A percentile compares a stretch with the other conserved stretches of the same genome.
These are phyloP conservation scores for Hipparchia sbordonii DNA, from an alignment of 2,888 invertebrate genomes.

Conservation along the genomic window DNA sequence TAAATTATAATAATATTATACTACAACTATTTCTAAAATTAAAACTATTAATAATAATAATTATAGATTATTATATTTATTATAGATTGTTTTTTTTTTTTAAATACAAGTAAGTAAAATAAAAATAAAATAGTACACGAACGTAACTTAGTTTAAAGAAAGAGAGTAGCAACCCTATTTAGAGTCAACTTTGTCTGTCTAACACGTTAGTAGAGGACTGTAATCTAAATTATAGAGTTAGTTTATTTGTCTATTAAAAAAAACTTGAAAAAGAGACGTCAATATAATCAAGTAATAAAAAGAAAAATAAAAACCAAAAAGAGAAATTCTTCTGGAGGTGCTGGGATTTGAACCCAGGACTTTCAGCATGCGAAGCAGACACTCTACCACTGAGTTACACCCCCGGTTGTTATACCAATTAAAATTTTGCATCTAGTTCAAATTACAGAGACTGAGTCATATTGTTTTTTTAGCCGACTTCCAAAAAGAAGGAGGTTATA, in stretches of 20 bases:
- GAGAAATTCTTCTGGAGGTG: constrained; percentile 72
- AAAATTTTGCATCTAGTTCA: neutral
- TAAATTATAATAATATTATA: too few relatives aligned
- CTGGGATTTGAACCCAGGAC: constrained; percentile 86
- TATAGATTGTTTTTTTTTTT: too few relatives aligned
- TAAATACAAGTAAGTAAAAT: too few relatives aligned
- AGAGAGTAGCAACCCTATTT: neutral
- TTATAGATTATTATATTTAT: too few relatives aligned
- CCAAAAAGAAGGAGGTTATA: too few relatives aligned
- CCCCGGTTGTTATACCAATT: constrained; percentile 50
- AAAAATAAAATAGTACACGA: too few relatives aligned
- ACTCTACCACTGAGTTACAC: constrained; percentile 83
- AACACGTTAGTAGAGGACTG: neutral
- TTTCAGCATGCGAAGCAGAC: constrained; percentile 87
- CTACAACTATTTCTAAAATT: too few relatives aligned
- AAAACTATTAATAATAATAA: too few relatives aligned
- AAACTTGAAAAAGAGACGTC: neutral
- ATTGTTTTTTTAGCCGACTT: too few relatives aligned
- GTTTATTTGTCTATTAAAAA: neutral
- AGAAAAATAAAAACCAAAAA: constrained; percentile 35
- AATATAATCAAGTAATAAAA: neutral
- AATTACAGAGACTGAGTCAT: neutral
- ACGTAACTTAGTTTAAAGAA: too few relatives aligned
- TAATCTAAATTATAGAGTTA: neutral
- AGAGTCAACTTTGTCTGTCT: neutral